Evolutionary conservation across 1,140 invertebrate genomes (phyloP).

Genomic region (Metopolophium dirhodum): DNA sequence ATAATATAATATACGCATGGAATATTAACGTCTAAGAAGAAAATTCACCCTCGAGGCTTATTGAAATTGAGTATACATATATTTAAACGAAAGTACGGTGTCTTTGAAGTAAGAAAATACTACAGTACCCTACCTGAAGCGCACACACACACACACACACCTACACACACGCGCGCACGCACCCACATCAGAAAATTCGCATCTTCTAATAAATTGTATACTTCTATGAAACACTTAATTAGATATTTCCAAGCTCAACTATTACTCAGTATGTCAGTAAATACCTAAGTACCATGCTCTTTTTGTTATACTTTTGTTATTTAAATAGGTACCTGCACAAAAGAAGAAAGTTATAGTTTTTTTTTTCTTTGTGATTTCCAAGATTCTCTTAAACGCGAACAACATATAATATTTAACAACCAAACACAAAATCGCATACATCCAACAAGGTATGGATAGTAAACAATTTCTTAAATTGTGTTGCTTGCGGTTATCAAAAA

Average conservation of each 20-base stretch:
- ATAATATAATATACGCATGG: neutral
- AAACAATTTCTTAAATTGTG: neutral
- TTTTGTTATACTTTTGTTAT: neutral
- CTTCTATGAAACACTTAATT: neutral
- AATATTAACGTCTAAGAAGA: neutral
- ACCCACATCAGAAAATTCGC: neutral
- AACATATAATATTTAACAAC: neutral
- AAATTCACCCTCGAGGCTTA: neutral
- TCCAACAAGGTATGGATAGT: neutral
- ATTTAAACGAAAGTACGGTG: neutral
- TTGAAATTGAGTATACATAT: neutral
- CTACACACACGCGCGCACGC: neutral
- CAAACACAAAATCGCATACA: neutral
- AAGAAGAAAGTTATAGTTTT: neutral
- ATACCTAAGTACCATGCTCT: neutral
- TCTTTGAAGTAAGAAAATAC: neutral
- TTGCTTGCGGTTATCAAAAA: neutral
- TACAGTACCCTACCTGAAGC: neutral
- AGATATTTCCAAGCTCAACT: neutral
- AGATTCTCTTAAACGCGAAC: neutral
- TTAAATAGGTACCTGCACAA: neutral
- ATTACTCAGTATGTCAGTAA: neutral
- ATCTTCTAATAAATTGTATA: neutral
- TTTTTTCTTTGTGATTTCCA: neutral
- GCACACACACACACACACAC: no score